Percentiles rank a stretch among this genome's conserved stretches.
Evolutionary conservation across 2,113 vertebrate species (phyloP).

Genomic region (Limnothrissa miodon): DNA sequence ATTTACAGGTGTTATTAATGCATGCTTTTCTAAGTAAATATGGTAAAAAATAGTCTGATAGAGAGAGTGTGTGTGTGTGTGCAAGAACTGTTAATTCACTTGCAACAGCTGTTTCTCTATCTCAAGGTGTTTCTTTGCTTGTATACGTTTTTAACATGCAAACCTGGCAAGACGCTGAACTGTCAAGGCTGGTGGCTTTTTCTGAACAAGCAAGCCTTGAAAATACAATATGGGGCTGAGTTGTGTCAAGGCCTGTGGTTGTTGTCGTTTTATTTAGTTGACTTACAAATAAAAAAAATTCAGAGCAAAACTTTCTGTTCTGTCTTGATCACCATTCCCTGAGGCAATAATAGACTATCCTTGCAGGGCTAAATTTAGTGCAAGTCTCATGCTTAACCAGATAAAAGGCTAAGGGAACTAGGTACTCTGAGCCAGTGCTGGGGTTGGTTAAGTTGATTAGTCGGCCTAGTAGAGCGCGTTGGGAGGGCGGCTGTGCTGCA

Average conservation of each 20-base stretch:
- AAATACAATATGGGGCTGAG: not conserved
- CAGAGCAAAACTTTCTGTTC: no score
- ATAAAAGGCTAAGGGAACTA: constrained; percentile 9
- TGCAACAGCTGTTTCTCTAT: not conserved
- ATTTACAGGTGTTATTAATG: not conserved
- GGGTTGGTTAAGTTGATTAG: constrained; percentile 30
- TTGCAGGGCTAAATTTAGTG: constrained; percentile 4
- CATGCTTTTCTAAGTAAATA: not conserved
- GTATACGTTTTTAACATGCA: no score
- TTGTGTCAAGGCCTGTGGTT: not conserved
- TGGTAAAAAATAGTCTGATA: not conserved
- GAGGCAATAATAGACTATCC: not conserved
- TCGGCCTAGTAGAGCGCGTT: not conserved
- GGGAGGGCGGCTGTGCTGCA: not conserved
- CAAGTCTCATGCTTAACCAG: constrained; percentile 16
- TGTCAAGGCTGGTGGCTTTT: no score
- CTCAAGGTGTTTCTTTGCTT: no score
- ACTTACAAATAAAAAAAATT: no score
- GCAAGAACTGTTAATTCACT: not conserved
- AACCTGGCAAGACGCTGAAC: no score
- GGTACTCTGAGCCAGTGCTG: not conserved
- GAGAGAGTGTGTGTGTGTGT: no score
- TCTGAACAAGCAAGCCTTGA: no score
- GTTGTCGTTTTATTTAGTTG: no score
- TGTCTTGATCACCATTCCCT: not conserved